Percentiles rank a stretch among this genome's conserved stretches.
phyloP scores from a whole-genome alignment of 2,888 invertebrate genomes.

The Napeogenes sylphis region DNA sequence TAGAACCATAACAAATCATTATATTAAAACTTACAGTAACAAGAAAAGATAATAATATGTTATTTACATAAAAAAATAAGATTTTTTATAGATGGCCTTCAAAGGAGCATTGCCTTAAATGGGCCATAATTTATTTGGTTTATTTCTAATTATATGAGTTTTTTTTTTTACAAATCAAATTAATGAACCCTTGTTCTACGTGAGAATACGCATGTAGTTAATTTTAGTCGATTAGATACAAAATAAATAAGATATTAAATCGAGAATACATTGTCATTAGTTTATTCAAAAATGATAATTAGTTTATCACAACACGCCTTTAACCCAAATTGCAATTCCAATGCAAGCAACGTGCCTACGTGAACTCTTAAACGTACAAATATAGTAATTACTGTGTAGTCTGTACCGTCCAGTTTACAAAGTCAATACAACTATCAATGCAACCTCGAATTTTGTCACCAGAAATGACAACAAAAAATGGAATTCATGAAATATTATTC shows the following conservation, averaged over 20 bases:
- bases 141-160: too few relatives aligned
- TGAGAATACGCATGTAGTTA: neutral
- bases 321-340: slow-evolving; percentile 53
- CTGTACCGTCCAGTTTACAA: slow-evolving; percentile 10
- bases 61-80: too few relatives aligned
- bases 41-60: too few relatives aligned
- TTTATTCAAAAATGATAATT: slow-evolving; percentile 34
- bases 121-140: too few relatives aligned
- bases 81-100: too few relatives aligned
- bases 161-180: too few relatives aligned
- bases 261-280: slow-evolving; percentile 28
- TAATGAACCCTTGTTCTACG: neutral
- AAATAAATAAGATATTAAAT: slow-evolving; percentile 36
- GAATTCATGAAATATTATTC: slow-evolving; percentile 10
- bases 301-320: slow-evolving; percentile 38
- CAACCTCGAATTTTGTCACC: slow-evolving; percentile 30
- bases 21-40: too few relatives aligned
- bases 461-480: slow-evolving; percentile 19
- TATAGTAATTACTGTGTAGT: neutral
- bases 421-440: slow-evolving; percentile 37
- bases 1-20: too few relatives aligned
- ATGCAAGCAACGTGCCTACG: slow-evolving; percentile 43
- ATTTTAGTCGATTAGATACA: slow-evolving; percentile 6
- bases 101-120: too few relatives aligned
- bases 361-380: slow-evolving; percentile 42